Conservation (phyloP, 2,888 invertebrate species). For the Chymomyza amoena region DNA sequence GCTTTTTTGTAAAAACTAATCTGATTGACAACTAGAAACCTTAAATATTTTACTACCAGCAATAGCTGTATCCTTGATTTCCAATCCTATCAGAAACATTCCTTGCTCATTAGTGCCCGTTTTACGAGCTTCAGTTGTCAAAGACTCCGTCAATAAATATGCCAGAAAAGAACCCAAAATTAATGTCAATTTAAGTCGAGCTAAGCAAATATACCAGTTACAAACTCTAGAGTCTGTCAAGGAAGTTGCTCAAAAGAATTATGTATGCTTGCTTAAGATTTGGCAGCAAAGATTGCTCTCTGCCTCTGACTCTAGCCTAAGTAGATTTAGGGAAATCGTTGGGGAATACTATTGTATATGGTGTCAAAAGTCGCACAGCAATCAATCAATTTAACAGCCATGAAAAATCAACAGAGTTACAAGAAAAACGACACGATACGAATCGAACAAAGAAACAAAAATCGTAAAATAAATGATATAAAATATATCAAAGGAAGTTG, state of each 20-base stretch:
- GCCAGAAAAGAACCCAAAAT: conserved; percentile 27
- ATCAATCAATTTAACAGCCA: conserved; percentile 75
- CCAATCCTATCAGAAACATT: conserved; percentile 8
- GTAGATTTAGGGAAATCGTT: conserved; percentile 10
- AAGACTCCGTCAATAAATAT: conserved; percentile 22
- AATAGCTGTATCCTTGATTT: not conserved
- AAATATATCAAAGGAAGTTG: conserved; percentile 52
- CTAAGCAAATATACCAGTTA: conserved; percentile 8
- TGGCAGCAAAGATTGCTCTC: conserved; percentile 24
- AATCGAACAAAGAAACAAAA: conserved; percentile 14
- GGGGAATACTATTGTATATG: conserved; percentile 53
- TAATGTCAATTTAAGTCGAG: conserved; percentile 27
- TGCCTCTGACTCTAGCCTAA: not conserved
- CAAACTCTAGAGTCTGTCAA: not conserved
- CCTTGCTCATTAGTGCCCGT: conserved; percentile 26
- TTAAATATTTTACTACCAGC: not conserved
- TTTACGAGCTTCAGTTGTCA: conserved; percentile 3
- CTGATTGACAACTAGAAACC: conserved; percentile 21
- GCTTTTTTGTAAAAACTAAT: conserved; percentile 4
- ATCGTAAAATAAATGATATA: conserved; percentile 56
- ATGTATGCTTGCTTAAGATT: conserved; percentile 51
- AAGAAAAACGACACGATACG: conserved; percentile 31
- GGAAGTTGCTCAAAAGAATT: conserved; percentile 26
- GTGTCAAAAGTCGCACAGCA: conserved; percentile 77
- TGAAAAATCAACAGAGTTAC: conserved; percentile 50